Base-by-base conservation (phyloP, 1,140 invertebrate species). In the Bombus waltoni region DNA sequence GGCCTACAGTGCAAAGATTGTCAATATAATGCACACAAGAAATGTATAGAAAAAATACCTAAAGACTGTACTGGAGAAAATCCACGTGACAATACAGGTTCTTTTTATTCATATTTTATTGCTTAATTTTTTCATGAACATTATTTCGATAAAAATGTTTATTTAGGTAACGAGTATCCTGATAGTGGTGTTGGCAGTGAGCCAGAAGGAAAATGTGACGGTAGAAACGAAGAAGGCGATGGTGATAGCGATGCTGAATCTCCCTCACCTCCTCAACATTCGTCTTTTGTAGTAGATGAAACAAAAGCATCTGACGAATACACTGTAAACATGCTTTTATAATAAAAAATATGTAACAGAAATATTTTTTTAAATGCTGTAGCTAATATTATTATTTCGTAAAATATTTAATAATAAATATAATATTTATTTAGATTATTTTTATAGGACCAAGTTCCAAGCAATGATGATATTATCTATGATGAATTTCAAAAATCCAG, bases 1-100 rank as follows among this genome's bases (percentile, higher is more conserved):
- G 98, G 99, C 70, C 95, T 99, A 81, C 99, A 99, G 94, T 99
- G 99, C 95, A 98, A 98, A 96, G 99, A 99, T 96, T 99, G 99
- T 94, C 98, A 99, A 94, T 99, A 99, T 95, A 99, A 99, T 96
- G 98, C 98, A 85, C 99, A 99, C 95, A 98, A 99, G 94, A 99
- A 99, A 95, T 99, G 99, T 95, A 96, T 98, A 87, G 98, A 98
- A 42, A 97, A 97, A 95, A 98, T 99, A 89, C 98, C 99, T 35
- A 99, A 98, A 95, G 98, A 99, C 95, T 99, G 99, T 96, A 97
- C 98, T 32, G 99, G 98, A 28, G 98, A 99, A 95, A 94, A 95
- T 87, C 95, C 96, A 22, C 93, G 95, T 44, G 96, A 97, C 87
- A 92, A 93, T 73, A 93, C 95, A 82, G 95, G 96, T 96, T 91